Conservation (phyloP, 1,140 invertebrate genomes). For the Antheraea mylitta region DNA sequence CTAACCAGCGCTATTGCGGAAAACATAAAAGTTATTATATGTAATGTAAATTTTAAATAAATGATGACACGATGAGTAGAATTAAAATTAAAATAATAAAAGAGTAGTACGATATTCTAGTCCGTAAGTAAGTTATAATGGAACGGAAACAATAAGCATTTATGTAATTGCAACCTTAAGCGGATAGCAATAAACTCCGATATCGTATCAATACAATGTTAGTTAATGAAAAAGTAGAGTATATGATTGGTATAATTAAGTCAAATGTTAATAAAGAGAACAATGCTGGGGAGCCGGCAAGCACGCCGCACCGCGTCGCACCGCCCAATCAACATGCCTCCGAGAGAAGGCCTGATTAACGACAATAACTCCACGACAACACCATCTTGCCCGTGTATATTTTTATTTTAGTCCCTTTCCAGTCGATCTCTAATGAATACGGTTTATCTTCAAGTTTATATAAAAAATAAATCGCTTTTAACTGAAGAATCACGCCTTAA, state of each 20-base stretch:
- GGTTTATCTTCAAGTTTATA: slow-evolving; percentile 77
- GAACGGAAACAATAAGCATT: background rate
- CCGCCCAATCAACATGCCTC: slow-evolving; percentile 56
- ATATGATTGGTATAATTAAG: slow-evolving; percentile 44
- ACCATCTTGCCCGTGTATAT: slow-evolving; percentile 68
- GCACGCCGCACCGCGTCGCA: slow-evolving; percentile 13
- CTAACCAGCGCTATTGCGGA: no score
- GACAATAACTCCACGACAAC: slow-evolving; percentile 72
- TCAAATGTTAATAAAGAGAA: slow-evolving; percentile 51
- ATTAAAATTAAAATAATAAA: no score
- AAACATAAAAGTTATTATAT: no score
- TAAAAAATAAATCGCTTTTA: slow-evolving; percentile 79
- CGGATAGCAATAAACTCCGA: background rate
- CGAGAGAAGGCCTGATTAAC: slow-evolving; percentile 60
- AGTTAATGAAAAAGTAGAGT: slow-evolving; percentile 41
- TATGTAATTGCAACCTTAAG: background rate
- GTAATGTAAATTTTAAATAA: no score
- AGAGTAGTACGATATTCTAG: no score
- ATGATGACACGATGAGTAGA: no score
- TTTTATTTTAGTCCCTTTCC: slow-evolving; percentile 74
- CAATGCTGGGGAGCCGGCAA: slow-evolving; percentile 37
- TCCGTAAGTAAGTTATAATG: no score
- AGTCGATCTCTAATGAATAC: slow-evolving; percentile 78
- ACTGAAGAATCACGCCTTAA: slow-evolving; percentile 79
- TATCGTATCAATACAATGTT: slow-evolving; percentile 5